These are phyloP conservation scores for Bolborhynchus lineola DNA, from an alignment of 2,113 vertebrate genomes.

Conservation along the genomic window DNA sequence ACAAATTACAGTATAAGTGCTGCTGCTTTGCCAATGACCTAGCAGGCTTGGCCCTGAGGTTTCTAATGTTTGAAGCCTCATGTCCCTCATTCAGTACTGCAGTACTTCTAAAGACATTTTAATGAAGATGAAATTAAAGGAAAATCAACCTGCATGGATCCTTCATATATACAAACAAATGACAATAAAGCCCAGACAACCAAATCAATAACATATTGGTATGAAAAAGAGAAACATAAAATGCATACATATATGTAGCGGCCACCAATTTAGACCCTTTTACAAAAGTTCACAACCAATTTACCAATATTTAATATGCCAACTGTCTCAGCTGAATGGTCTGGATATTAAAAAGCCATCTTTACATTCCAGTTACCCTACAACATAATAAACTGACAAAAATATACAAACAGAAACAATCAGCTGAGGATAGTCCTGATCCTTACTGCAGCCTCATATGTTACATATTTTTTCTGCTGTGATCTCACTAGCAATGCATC, in stretches of 20 bases:
- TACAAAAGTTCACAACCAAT: background rate
- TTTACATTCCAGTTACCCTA: background rate
- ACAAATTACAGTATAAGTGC: conserved; percentile 20
- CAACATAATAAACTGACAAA: conserved; percentile 13
- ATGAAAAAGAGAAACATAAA: background rate
- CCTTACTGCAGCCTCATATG: conserved; percentile 11
- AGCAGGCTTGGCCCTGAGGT: background rate
- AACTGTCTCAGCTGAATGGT: background rate
- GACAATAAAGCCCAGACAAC: background rate
- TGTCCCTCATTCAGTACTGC: background rate
- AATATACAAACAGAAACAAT: conserved; percentile 42
- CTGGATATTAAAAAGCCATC: background rate
- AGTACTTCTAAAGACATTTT: background rate
- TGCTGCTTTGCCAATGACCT: background rate
- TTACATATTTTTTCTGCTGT: conserved; percentile 54
- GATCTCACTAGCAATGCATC: conserved; percentile 67
- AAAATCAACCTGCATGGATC: background rate
- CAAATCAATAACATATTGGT: background rate
- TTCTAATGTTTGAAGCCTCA: background rate
- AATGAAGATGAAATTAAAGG: background rate
- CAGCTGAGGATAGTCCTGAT: conserved; percentile 5
- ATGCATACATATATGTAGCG: background rate
- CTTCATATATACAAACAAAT: background rate
- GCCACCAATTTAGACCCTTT: background rate
- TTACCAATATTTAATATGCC: background rate